Evolutionary conservation across 2,888 invertebrate genomes (phyloP).

Genomic region (Eupithecia subfuscata): DNA sequence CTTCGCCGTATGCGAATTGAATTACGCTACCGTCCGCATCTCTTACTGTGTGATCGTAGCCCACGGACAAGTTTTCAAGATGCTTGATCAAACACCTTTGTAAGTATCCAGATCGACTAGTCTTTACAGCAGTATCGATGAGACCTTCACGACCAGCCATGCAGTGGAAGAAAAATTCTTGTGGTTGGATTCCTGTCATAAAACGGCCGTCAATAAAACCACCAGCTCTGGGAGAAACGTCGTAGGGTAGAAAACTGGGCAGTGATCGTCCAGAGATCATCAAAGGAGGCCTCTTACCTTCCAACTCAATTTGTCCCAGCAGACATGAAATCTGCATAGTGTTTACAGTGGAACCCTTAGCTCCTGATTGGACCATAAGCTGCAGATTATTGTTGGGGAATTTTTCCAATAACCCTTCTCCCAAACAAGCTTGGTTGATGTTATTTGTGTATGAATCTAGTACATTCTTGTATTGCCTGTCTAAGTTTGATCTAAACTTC

Average conservation of each 20-base stretch:
- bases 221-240: slow-evolving; percentile 95
- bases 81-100: slow-evolving; percentile 99
- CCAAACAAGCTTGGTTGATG: slow-evolving; percentile 94
- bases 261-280: slow-evolving; percentile 97
- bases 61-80: slow-evolving; percentile 96
- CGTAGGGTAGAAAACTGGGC: slow-evolving; percentile 95
- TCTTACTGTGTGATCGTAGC: slow-evolving; percentile 97
- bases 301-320: slow-evolving; percentile 98
- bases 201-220: slow-evolving; percentile 98
- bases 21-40: slow-evolving; percentile 97
- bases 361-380: slow-evolving; percentile 99
- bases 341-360: slow-evolving; percentile 99
- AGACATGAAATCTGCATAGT: slow-evolving; percentile 99
- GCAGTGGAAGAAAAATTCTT: slow-evolving; percentile 99
- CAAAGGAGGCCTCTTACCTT: slow-evolving; percentile 97
- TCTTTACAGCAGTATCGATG: slow-evolving; percentile 99
- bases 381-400: slow-evolving; percentile 99
- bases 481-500: slow-evolving; percentile 91
- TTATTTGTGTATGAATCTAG: slow-evolving; percentile 94
- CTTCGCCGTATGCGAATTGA: slow-evolving; percentile 97
- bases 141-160: slow-evolving; percentile 99
- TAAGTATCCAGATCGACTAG: slow-evolving; percentile 98
- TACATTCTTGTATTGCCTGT: slow-evolving; percentile 91
- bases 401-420: slow-evolving; percentile 91
- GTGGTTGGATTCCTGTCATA: slow-evolving; percentile 98